Evolutionary conservation across 2,888 invertebrate genomes (phyloP).

Genomic region (Morpho deidamia): DNA sequence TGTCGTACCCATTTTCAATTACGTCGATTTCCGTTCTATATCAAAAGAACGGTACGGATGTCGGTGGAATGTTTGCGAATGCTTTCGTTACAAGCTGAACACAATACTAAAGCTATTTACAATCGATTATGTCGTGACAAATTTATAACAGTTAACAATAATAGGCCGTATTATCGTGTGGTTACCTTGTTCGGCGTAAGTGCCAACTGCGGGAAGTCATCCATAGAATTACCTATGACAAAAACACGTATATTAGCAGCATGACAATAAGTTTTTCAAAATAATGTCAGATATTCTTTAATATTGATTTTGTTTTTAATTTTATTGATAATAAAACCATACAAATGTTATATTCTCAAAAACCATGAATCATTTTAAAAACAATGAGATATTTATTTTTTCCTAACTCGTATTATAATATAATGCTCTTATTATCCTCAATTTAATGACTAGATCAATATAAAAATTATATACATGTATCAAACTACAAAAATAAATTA

Average conservation of each 20-base stretch:
- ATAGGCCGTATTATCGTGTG: slow-evolving; percentile 27
- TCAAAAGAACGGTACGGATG: slow-evolving; percentile 54
- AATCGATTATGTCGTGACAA: slow-evolving; percentile 40
- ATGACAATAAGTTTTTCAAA: slow-evolving; percentile 11
- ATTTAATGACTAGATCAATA: too few relatives aligned
- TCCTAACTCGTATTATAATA: background rate
- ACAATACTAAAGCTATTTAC: slow-evolving; percentile 34
- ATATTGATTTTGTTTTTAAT: too few relatives aligned
- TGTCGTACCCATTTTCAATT: slow-evolving; percentile 63
- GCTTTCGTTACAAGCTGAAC: slow-evolving; percentile 40
- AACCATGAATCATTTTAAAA: too few relatives aligned
- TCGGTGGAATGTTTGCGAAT: slow-evolving; percentile 49
- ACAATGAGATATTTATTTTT: background rate
- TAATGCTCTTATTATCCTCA: too few relatives aligned
- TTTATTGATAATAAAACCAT: too few relatives aligned
- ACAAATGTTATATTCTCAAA: background rate
- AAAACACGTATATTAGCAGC: slow-evolving; percentile 39
- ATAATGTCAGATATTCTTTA: too few relatives aligned
- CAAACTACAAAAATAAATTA: too few relatives aligned
- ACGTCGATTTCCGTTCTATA: slow-evolving; percentile 63
- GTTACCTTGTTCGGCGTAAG: slow-evolving; percentile 32
- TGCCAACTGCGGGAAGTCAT: slow-evolving; percentile 21
- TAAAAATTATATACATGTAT: too few relatives aligned
- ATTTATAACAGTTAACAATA: slow-evolving; percentile 41
- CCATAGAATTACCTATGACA: slow-evolving; percentile 60